Conservation (phyloP, 2,888 invertebrate genomes). For the Hyles lineata region DNA sequence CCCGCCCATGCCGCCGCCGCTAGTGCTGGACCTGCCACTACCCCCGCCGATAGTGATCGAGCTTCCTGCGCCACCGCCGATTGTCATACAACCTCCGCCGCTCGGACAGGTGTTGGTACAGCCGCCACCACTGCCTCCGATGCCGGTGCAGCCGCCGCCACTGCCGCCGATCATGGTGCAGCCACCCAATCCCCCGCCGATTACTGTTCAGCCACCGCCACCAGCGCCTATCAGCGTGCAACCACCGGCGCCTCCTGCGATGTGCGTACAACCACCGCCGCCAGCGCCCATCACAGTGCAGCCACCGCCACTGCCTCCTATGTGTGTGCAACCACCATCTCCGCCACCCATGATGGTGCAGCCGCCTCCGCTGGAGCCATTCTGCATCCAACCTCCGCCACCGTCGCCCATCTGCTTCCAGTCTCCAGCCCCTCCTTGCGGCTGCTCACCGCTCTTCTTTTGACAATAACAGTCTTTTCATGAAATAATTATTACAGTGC, state of each 20-base stretch:
- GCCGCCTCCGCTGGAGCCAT: slow-evolving; percentile 61
- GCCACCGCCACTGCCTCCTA: slow-evolving; percentile 67
- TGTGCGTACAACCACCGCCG: slow-evolving; percentile 70
- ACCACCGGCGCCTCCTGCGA: slow-evolving; percentile 67
- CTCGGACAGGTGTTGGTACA: slow-evolving; percentile 69
- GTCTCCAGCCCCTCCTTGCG: slow-evolving; percentile 48
- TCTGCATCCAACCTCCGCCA: slow-evolving; percentile 68
- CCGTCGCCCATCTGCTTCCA: slow-evolving; percentile 68
- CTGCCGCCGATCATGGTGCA: slow-evolving; percentile 72
- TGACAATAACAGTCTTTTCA: slow-evolving; percentile 43
- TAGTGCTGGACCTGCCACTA: slow-evolving; percentile 62
- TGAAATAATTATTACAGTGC: slow-evolving; percentile 41
- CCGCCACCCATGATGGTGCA: slow-evolving; percentile 61
- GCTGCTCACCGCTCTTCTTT: slow-evolving; percentile 48
- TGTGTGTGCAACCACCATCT: slow-evolving; percentile 69
- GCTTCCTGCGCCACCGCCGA: slow-evolving; percentile 69
- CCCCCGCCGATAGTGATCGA: slow-evolving; percentile 70
- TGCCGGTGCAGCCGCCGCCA: slow-evolving; percentile 72
- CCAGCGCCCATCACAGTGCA: slow-evolving; percentile 67
- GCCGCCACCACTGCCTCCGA: slow-evolving; percentile 70
- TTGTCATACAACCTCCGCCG: slow-evolving; percentile 72
- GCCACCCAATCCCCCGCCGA: slow-evolving; percentile 64
- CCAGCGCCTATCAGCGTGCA: slow-evolving; percentile 68
- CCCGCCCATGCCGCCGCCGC: slow-evolving; percentile 61
- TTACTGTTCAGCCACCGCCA: slow-evolving; percentile 68